These are phyloP conservation scores for Dascillus cervinus DNA, from an alignment of 2,888 invertebrate genomes.

Conservation along the genomic window DNA sequence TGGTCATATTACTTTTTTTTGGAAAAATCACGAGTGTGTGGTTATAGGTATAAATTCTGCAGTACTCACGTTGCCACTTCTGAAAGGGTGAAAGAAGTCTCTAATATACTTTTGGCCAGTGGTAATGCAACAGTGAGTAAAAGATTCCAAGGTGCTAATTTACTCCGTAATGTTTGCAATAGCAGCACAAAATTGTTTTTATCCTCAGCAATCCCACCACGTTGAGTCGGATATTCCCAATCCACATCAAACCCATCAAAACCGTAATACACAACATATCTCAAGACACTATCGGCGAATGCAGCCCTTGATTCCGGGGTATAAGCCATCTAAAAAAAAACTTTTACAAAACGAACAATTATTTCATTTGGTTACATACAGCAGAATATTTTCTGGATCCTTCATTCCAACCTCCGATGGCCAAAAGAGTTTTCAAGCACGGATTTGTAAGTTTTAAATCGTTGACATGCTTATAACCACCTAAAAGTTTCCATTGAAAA, in stretches of 20 bases:
- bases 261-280: slow-evolving; percentile 38
- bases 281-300: slow-evolving; percentile 41
- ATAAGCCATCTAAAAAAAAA: slow-evolving; percentile 36
- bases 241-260: slow-evolving; percentile 49
- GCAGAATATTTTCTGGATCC: slow-evolving; percentile 42
- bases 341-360: not conserved
- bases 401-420: slow-evolving; percentile 47
- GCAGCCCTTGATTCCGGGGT: slow-evolving; percentile 30
- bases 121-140: slow-evolving; percentile 45
- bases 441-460: slow-evolving; percentile 40
- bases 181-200: slow-evolving; percentile 39
- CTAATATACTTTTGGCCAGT: slow-evolving; percentile 32
- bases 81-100: slow-evolving; percentile 40
- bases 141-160: slow-evolving; percentile 37
- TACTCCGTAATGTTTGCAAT: slow-evolving; percentile 37
- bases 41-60: too few species aligned
- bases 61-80: slow-evolving; percentile 35
- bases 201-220: slow-evolving; percentile 41
- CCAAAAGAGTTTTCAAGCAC: slow-evolving; percentile 40
- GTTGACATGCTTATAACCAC: slow-evolving; percentile 32
- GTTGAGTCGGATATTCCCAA: slow-evolving; percentile 45
- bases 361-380: slow-evolving; percentile 22
- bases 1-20: too few species aligned
- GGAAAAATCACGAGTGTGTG: too few species aligned
- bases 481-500: slow-evolving; percentile 11